Percentiles rank a stretch among this genome's conserved stretches.
phyloP scores from a whole-genome alignment of 2,797 vertebrate genomes.

The Pygocentrus nattereri region DNA sequence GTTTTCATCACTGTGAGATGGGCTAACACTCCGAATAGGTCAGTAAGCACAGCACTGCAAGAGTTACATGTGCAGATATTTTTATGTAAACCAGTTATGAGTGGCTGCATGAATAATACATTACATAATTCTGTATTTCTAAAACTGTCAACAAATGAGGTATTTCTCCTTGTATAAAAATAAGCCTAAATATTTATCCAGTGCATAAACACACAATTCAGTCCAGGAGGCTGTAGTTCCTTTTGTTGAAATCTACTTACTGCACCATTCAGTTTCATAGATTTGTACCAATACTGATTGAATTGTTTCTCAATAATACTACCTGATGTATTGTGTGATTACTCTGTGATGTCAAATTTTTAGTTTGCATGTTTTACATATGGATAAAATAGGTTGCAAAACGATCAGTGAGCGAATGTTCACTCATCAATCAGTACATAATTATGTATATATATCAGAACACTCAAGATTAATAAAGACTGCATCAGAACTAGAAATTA shows the following conservation, averaged over 20 bases:
- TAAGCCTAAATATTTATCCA: not conserved
- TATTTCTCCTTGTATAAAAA: conserved; percentile 7
- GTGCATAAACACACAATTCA: not conserved
- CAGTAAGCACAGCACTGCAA: not conserved
- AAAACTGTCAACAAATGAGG: conserved; percentile 1
- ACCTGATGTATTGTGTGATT: not conserved
- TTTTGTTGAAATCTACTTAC: not conserved
- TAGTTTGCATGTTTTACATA: too few species aligned
- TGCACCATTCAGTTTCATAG: not conserved
- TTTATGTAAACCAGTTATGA: not conserved
- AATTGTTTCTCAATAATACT: not conserved
- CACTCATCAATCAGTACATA: too few species aligned
- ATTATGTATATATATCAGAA: too few species aligned
- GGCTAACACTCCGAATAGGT: not conserved
- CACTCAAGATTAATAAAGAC: too few species aligned
- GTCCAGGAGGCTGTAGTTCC: not conserved
- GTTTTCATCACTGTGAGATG: conserved; percentile 1
- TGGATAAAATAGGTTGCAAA: too few species aligned
- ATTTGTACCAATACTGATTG: not conserved
- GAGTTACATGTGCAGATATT: not conserved
- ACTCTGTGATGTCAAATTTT: not conserved
- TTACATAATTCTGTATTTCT: not conserved
- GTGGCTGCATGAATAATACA: conserved; percentile 2
- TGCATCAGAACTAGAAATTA: too few species aligned
- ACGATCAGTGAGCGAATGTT: too few species aligned